Conservation (phyloP, 2,113 vertebrate species). For the Boulengeromyrus knoepffleri region DNA sequence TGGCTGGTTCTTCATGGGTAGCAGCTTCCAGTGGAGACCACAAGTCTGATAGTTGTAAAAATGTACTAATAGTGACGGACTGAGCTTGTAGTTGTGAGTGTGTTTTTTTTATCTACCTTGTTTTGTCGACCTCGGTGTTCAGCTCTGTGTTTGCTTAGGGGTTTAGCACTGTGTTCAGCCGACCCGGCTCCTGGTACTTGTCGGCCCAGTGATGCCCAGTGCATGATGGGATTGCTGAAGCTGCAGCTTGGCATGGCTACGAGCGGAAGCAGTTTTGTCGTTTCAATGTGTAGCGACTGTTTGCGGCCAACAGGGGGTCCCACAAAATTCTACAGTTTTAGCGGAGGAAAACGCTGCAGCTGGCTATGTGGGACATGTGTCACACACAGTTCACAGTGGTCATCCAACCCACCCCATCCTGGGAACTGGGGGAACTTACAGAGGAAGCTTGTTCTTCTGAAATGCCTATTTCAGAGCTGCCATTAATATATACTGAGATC, state of each 20-base stretch:
- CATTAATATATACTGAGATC: slow-evolving; percentile 76
- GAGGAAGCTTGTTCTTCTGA: slow-evolving; percentile 43
- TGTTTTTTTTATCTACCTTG: neutral
- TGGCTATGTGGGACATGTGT: slow-evolving; percentile 12
- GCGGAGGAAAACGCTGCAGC: neutral
- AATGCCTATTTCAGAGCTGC: slow-evolving; percentile 41
- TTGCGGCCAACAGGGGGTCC: neutral
- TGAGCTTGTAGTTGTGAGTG: neutral
- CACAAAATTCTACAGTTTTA: neutral
- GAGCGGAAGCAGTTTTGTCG: neutral
- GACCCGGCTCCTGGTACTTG: neutral
- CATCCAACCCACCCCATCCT: slow-evolving; percentile 30
- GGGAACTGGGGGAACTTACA: neutral
- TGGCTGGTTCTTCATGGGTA: neutral
- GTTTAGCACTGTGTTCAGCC: neutral
- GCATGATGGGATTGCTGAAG: neutral
- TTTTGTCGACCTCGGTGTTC: neutral
- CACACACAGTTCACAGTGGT: slow-evolving; percentile 36
- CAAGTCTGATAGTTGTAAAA: neutral
- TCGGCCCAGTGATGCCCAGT: neutral
- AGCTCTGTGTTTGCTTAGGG: neutral
- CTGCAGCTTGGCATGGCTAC: neutral
- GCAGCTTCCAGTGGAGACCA: neutral
- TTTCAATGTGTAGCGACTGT: neutral
- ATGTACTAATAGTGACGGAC: neutral